Conservation (phyloP, 35 echinoderm and acorn worm species). For the Lytechinus pictus region DNA sequence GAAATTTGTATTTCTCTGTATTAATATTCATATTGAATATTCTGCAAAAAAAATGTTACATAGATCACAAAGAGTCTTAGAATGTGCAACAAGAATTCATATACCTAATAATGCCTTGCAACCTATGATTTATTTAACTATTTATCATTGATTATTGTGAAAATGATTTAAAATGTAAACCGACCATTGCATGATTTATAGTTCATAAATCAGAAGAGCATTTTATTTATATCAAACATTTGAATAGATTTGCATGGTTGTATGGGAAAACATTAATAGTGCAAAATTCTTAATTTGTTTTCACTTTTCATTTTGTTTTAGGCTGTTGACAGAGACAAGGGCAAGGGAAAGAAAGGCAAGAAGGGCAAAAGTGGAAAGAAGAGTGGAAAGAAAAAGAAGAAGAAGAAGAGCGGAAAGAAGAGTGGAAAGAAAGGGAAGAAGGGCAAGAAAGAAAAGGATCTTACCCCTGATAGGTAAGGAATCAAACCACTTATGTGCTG, state of each 20-base stretch:
- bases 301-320: constrained; percentile 27
- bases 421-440: constrained; percentile 99
- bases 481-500: too few relatives aligned
- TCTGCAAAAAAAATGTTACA: neutral
- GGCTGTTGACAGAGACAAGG: constrained; percentile 97
- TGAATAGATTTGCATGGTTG: neutral
- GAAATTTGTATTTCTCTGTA: neutral
- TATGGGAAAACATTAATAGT: neutral
- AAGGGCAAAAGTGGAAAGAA: constrained; percentile 99
- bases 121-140: neutral
- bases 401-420: constrained; percentile 99
- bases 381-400: constrained; percentile 99
- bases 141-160: neutral
- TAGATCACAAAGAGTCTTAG: neutral
- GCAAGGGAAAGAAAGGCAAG: constrained; percentile 98
- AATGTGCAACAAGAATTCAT: neutral
- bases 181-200: neutral
- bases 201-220: neutral
- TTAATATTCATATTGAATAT: neutral
- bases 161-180: neutral
- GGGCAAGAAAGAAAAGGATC: constrained; percentile 96
- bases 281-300: neutral
- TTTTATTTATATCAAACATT: too few relatives aligned
- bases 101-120: neutral
- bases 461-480: constrained; percentile 93